Percentiles rank a stretch among this genome's conserved stretches.
These are phyloP conservation scores for Stegodyphus dumicola DNA, from an alignment of 1,140 invertebrate genomes.

Conservation along the genomic window DNA sequence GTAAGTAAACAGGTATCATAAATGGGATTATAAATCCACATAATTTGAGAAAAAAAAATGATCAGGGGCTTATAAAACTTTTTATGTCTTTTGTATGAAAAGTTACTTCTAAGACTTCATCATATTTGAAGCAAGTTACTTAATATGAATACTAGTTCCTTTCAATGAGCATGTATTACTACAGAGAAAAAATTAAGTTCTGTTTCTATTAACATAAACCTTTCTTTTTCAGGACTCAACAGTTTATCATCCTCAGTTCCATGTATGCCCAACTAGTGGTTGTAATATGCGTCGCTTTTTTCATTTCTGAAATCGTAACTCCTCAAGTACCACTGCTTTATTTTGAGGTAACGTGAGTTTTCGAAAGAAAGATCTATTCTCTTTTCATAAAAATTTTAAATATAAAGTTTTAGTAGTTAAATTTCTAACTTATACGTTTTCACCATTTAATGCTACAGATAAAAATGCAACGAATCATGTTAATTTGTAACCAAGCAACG, in stretches of 20 bases:
- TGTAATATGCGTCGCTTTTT: conserved; percentile 90
- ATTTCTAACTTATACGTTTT: neutral
- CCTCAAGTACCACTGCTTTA: conserved; percentile 88
- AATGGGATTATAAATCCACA: too few relatives aligned
- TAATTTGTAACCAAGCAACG: neutral
- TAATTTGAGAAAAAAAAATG: too few relatives aligned
- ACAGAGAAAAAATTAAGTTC: too few relatives aligned
- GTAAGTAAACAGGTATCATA: too few relatives aligned
- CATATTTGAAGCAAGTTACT: too few relatives aligned
- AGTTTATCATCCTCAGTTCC: conserved; percentile 90
- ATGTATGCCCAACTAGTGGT: conserved; percentile 92
- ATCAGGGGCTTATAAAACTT: too few relatives aligned
- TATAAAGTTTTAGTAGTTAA: neutral
- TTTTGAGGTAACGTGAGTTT: conserved; percentile 76
- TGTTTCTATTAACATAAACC: too few relatives aligned
- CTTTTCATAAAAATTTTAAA: neutral
- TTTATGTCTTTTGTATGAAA: too few relatives aligned
- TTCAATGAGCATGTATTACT: too few relatives aligned
- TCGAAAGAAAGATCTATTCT: conserved; percentile 80
- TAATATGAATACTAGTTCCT: too few relatives aligned
- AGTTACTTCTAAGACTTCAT: too few relatives aligned
- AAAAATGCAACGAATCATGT: neutral
- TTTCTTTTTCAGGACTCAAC: conserved; percentile 80
- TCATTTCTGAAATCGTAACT: conserved; percentile 92
- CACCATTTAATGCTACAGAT: neutral